These are phyloP conservation scores for Magallana nippona DNA, from an alignment of 2,888 invertebrate genomes.

Conservation along the genomic window DNA sequence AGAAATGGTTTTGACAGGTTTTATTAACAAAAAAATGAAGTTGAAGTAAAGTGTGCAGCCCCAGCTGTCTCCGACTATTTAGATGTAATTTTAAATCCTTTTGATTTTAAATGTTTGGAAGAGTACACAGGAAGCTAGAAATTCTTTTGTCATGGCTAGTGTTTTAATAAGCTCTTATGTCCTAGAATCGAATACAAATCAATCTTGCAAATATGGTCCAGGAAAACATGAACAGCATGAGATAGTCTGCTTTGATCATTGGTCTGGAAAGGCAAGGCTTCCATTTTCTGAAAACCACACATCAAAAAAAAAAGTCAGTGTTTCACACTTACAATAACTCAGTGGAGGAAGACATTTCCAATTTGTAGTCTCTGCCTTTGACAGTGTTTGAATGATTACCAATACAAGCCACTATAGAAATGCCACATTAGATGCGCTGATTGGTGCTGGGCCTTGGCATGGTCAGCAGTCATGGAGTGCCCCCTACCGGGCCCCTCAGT, in stretches of 20 bases:
- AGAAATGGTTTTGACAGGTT: slow-evolving; percentile 1
- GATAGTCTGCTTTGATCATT: neutral
- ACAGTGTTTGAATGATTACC: slow-evolving; percentile 18
- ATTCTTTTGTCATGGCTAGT: neutral
- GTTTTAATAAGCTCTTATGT: neutral
- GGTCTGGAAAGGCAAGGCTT: neutral
- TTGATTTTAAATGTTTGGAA: neutral
- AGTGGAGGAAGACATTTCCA: slow-evolving; percentile 20
- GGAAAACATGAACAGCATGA: slow-evolving; percentile 8
- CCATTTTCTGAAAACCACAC: neutral
- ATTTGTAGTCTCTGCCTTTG: slow-evolving; percentile 29
- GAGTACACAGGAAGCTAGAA: slow-evolving; percentile 11
- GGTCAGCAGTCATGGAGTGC: slow-evolving; percentile 20
- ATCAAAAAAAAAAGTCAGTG: neutral
- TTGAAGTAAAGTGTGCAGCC: neutral
- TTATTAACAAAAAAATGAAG: slow-evolving; percentile 12
- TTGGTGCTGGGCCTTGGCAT: slow-evolving; percentile 20
- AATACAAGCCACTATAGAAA: neutral
- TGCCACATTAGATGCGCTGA: slow-evolving; percentile 21
- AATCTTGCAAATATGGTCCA: neutral
- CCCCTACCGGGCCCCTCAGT: slow-evolving; percentile 10
- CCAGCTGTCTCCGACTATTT: neutral
- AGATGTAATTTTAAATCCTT: neutral
- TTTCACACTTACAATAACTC: slow-evolving; percentile 18
- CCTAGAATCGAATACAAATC: neutral